These are phyloP conservation scores for Sapayoa aenigma DNA, from an alignment of 2,113 vertebrate species.

Conservation along the genomic window DNA sequence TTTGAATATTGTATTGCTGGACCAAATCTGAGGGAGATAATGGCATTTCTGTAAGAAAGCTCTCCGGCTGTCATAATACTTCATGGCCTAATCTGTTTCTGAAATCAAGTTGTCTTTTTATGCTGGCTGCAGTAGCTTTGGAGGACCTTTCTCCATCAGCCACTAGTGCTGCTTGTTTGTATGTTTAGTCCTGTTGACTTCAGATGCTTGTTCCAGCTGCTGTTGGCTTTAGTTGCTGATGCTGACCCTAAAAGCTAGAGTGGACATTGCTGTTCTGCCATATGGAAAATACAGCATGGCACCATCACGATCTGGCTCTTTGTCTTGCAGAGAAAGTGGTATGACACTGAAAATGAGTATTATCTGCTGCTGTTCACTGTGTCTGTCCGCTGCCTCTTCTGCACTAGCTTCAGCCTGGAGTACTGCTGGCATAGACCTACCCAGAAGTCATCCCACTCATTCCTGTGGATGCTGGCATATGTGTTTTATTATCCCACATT, in stretches of 20 bases:
- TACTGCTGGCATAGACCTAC: constrained; percentile 77
- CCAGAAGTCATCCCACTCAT: constrained; percentile 58
- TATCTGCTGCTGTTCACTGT: constrained; percentile 90
- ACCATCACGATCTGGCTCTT: not conserved
- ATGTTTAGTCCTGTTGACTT: not conserved
- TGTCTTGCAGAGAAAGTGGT: constrained; percentile 86
- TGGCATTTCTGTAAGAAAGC: not conserved
- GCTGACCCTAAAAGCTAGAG: not conserved
- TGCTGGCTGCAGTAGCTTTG: not conserved
- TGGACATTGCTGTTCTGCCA: not conserved
- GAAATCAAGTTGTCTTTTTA: not conserved
- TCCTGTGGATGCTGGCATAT: constrained; percentile 86
- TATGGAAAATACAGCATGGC: not conserved
- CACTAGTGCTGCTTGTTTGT: not conserved
- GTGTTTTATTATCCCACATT: constrained; percentile 94
- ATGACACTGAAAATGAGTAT: constrained; percentile 84
- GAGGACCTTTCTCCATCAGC: not conserved
- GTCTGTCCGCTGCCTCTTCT: constrained; percentile 88
- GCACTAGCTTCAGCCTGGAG: constrained; percentile 91
- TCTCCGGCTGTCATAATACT: not conserved
- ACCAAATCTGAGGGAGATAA: not conserved
- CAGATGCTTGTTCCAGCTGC: not conserved
- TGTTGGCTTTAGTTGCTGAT: not conserved
- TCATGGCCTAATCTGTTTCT: not conserved
- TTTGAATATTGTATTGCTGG: not conserved